A percentile compares a stretch with the other conserved stretches of the same genome.
Conservation (phyloP, 37 sponge, comb jelly and placozoan genomes). For the Aplysina aerophoba region DNA sequence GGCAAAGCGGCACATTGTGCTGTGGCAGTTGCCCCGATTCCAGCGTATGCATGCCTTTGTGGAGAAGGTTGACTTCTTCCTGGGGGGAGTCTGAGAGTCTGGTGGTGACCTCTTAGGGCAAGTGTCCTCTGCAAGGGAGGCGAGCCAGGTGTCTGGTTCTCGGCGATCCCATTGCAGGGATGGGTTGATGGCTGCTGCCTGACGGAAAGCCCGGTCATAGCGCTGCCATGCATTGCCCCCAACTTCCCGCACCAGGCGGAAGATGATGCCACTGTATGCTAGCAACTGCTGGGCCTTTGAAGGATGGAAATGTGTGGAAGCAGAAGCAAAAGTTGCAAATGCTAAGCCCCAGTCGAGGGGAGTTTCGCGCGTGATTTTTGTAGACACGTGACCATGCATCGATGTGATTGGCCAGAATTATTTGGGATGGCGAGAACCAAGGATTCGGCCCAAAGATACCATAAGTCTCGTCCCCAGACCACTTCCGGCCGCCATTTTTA, state of each 20-base stretch:
- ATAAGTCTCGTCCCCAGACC: no score
- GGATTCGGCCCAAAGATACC: no score
- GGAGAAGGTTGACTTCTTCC: no score
- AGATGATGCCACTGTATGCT: constrained; percentile 17
- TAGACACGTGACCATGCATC: no score
- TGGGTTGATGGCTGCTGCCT: constrained; percentile 25
- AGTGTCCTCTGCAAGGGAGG: not conserved
- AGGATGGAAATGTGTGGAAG: not conserved
- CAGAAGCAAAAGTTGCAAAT: constrained; percentile 20
- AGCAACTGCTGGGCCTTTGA: constrained; percentile 16
- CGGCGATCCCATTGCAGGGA: constrained; percentile 19
- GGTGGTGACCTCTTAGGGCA: not conserved
- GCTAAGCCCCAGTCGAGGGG: constrained; percentile 26
- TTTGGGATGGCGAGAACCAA: no score
- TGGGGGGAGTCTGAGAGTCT: not conserved
- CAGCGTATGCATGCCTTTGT: constrained; percentile 5
- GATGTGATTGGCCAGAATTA: no score
- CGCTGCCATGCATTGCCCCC: constrained; percentile 10
- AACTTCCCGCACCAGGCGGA: constrained; percentile 6
- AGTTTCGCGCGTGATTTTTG: no score
- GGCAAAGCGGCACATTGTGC: not conserved
- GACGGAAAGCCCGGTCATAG: constrained; percentile 34
- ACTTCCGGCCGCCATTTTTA: no score
- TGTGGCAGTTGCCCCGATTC: not conserved
- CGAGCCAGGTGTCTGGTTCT: constrained; percentile 32